Base-by-base conservation (phyloP, 1,140 invertebrate genomes). In the Rhopalosiphum padi region DNA sequence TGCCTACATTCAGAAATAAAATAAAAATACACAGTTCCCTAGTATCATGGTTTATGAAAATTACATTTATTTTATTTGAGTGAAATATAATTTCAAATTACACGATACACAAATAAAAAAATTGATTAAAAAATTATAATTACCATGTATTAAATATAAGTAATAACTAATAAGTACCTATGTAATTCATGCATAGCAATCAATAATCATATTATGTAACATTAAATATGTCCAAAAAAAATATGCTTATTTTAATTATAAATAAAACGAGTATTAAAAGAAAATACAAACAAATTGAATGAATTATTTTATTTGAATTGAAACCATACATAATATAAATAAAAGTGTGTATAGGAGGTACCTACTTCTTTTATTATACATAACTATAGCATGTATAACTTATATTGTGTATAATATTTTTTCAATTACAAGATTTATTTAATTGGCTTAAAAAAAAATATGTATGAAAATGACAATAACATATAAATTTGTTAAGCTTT, bases 261-360 rank as follows among this genome's bases (percentile, higher is more conserved):
- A 60, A 60, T 23, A 46, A 46, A 46, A n/a, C 18, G 18, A 43
- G 23, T 86, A 86, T 46, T 11, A 46, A 46, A 86, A 46, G 30
- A 55, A n/a, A 53, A 55, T 11, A 53, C n/a, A 89, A 55, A 25
- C 25, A 55, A 53, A 25, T 37, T 89, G 30, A 55, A 89, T 89
- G 87, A 89, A 89, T 37, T 89, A 23, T 41, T 89, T 89, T 90
- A 90, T 90, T 90, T 68, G 1, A 68, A 68, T 41, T 43, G 18
- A 68, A 90, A 90, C 15, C 89, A 90, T 90, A 90, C 37, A 90
- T 60, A 90, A 37, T 25, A 90, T 90, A 43, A 90, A 90, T 46
- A 90, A 41, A 68, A 68, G 8, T 51, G 15, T 43, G 15, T n/a
- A n/a, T n/a, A 68, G 25, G 53, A 68, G 25, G 53, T 68, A 90